Evolutionary conservation across 1,140 invertebrate genomes (phyloP).

Genomic region (Polypedilum vanderplanki): DNA sequence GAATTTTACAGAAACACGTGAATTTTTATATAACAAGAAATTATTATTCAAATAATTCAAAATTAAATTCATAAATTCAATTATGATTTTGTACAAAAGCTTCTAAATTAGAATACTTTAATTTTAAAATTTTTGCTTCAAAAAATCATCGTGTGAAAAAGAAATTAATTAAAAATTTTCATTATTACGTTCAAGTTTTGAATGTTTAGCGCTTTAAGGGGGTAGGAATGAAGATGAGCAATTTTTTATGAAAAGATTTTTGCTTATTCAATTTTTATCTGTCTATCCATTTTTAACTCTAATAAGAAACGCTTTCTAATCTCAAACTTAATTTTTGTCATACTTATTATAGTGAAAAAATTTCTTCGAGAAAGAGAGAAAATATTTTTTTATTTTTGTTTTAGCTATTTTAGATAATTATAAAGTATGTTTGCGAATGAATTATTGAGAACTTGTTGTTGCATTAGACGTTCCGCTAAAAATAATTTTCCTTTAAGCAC

Average conservation of each 20-base stretch:
- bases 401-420: neutral
- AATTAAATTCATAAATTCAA: too few relatives aligned
- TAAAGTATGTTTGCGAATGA: neutral
- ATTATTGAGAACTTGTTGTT: neutral
- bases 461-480: neutral
- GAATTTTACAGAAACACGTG: neutral
- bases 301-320: neutral
- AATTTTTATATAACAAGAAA: neutral
- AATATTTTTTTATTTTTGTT: neutral
- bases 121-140: too few relatives aligned
- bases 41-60: too few relatives aligned
- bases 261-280: too few relatives aligned
- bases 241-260: too few relatives aligned
- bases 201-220: too few relatives aligned
- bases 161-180: too few relatives aligned
- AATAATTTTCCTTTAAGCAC: neutral
- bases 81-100: too few relatives aligned
- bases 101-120: too few relatives aligned
- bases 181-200: too few relatives aligned
- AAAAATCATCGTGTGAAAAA: too few relatives aligned
- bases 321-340: neutral
- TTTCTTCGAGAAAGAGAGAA: constrained; percentile 21
- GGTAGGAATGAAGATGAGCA: too few relatives aligned
- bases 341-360: neutral
- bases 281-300: neutral